Base-by-base conservation (phyloP, 2,888 invertebrate genomes). In the Torymus tubicola region DNA sequence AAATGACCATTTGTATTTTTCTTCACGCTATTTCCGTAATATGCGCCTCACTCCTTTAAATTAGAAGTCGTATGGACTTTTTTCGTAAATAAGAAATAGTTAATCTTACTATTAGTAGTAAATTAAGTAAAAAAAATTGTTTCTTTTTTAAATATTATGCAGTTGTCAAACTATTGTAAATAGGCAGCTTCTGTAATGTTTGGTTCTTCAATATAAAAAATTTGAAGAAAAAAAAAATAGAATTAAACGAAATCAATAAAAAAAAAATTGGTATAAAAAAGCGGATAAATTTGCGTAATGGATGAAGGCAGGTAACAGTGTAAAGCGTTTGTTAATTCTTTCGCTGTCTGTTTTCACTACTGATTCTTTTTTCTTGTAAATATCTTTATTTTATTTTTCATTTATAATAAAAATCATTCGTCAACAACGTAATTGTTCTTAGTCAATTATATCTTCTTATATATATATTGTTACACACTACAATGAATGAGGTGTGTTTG, bases 401-500 rank as follows among this genome's bases (percentile, higher is more conserved):
- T 90, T 90, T 90, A 90, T 91, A 91, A 91, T 90, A 90, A 91
- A 91, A 91, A 91, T 90, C 90, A 91, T 91, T 91, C 90, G 87
- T 91, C 90, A 90, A 91, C 90, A 91, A 91, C 90, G 90, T 90
- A 91, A 91, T 91, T 89, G 89, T 90, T 89, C 88, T 90, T 90
- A 90, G 87, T 89, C 88, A 90, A 89, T 90, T 89, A 89, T 90
- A 87, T 89, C 85, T 87, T 85, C 85, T 76, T 75, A 75, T 79
- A 73, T 75, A 81, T 83, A 85, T 87, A 85, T 85, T 84, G 83
- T 86, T 86, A 86, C 86, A 87, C 85, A 86, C 88, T 88, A 88
- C 87, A 82, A 82, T 87, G 82, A 85, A 84, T 85, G 84, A 86
- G 84, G 83, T 84, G 82, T 85, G 84, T 78, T 63, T 78, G 78